Percentiles rank a stretch among this genome's conserved stretches.
Conservation (phyloP, 2,797 vertebrate genomes). For the Spinibarbus caldwelli region DNA sequence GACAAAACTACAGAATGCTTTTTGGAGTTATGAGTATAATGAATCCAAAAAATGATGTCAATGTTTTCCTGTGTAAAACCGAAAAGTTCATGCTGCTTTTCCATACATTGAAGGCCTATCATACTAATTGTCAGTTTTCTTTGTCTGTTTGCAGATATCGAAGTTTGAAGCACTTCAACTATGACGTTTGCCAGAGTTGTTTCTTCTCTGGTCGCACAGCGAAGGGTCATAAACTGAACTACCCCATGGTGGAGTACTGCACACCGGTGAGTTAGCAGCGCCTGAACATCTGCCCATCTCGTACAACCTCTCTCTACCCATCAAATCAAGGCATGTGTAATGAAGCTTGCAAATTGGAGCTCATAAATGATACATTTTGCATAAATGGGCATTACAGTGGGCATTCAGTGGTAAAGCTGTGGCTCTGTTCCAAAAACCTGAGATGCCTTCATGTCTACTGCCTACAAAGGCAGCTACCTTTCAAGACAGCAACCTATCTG, state of each 20-base stretch:
- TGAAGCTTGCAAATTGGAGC: not conserved
- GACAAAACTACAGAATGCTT: not conserved
- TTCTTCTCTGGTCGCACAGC: constrained; percentile 98
- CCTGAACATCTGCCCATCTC: not conserved
- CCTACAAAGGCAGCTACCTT: not conserved
- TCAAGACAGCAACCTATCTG: not conserved
- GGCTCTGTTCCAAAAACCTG: not conserved
- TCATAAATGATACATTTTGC: constrained; percentile 3
- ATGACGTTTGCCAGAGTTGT: constrained; percentile 98
- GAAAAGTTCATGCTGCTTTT: too few relatives aligned
- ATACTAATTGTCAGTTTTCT: not conserved
- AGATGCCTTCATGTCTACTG: not conserved
- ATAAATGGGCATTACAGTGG: not conserved
- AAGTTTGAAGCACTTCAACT: constrained; percentile 98
- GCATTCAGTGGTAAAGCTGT: not conserved
- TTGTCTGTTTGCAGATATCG: constrained; percentile 83
- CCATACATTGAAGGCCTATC: not conserved
- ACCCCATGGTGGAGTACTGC: constrained; percentile 99
- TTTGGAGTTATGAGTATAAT: not conserved
- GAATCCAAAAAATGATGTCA: not conserved
- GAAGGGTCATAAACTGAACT: constrained; percentile 97
- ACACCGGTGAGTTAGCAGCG: constrained; percentile 87
- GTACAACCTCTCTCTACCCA: not conserved
- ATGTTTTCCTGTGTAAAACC: not conserved
- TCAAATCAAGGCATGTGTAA: not conserved